Evolutionary conservation across 2,113 vertebrate species (phyloP).

Genomic region (Bos indicus): DNA sequence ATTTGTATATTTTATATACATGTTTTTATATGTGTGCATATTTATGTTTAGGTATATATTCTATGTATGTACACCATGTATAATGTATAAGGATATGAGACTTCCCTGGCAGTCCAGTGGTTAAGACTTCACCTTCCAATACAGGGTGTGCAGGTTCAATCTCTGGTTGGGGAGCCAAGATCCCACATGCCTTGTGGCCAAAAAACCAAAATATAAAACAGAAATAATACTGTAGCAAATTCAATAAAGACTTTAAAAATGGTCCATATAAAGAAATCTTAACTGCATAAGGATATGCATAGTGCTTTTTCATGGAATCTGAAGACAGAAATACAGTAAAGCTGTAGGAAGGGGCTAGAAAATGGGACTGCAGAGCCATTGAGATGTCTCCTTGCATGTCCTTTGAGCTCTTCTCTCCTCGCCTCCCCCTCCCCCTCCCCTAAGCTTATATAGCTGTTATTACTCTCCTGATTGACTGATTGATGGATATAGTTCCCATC

Average conservation of each 20-base stretch:
- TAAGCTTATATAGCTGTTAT: not conserved
- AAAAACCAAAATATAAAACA: not conserved
- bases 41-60: not conserved
- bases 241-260: not conserved
- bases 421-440: not conserved
- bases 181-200: not conserved
- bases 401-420: not conserved
- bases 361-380: not conserved
- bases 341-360: not conserved
- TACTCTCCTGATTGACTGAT: not conserved
- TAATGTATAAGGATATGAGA: not conserved
- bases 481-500: not conserved
- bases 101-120: not conserved
- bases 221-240: not conserved
- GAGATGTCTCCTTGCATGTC: not conserved
- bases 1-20: not conserved
- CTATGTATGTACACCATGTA: not conserved
- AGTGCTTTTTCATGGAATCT: not conserved
- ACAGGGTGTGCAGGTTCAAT: not conserved
- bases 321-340: not conserved
- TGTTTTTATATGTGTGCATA: not conserved
- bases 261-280: not conserved
- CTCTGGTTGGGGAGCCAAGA: not conserved
- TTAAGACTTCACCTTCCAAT: not conserved
- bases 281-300: not conserved